Evolutionary conservation across 2,113 vertebrate genomes (phyloP).

Genomic region (Indicator indicator): DNA sequence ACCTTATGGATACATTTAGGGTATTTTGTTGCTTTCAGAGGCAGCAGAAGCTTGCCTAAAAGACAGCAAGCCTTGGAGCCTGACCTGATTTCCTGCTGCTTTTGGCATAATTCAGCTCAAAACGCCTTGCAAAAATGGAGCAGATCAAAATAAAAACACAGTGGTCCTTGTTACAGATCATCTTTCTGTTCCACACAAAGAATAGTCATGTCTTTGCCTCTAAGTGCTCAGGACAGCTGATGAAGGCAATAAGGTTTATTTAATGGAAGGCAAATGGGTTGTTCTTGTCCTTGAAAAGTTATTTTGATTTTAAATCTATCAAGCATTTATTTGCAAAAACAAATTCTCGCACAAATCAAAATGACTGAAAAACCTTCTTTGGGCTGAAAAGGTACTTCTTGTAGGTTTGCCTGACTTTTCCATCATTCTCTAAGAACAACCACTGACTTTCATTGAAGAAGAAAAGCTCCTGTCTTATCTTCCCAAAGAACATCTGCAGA

Average conservation of each 20-base stretch:
- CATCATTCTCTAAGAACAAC: neutral
- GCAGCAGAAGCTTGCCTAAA: neutral
- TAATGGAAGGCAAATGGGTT: neutral
- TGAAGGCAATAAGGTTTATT: neutral
- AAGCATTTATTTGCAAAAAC: neutral
- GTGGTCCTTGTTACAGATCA: neutral
- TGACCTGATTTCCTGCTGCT: neutral
- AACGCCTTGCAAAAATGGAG: neutral
- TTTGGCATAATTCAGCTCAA: neutral
- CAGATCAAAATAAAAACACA: neutral
- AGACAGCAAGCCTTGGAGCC: neutral
- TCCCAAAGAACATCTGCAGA: fast-evolving
- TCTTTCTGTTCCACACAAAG: neutral
- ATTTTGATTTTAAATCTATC: neutral
- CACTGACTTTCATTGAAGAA: neutral
- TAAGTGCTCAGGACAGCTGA: neutral
- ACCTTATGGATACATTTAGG: neutral
- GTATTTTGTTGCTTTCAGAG: neutral
- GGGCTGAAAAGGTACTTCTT: neutral
- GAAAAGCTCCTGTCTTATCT: neutral
- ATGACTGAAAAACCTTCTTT: neutral
- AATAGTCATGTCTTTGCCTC: neutral
- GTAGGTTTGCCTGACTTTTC: neutral
- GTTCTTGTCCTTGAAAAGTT: neutral
- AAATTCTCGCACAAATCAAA: neutral